Base-by-base conservation (phyloP, 2,888 invertebrate species). In the Coleophora deauratella region DNA sequence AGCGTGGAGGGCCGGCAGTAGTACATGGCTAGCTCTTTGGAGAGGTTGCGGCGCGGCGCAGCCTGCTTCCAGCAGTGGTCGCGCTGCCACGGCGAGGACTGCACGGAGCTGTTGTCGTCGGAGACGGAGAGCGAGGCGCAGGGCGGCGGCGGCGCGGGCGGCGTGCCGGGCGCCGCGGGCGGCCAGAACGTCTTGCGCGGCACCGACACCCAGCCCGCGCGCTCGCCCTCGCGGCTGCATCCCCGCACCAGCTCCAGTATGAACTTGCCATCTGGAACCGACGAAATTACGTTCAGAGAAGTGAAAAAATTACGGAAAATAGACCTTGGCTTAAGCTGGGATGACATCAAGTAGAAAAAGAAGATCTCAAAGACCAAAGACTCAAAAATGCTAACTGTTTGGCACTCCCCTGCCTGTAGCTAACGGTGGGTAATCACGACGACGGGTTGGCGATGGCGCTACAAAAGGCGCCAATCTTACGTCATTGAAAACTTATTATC, bases 21-120 rank as follows among this genome's bases (percentile, higher is more conserved):
- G 71, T 88, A 91, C 68, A 94, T 89, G 65, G 89, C 88, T 84
- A 93, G 86, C 81, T 92, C 91, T 67, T 89, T 90, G 67, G 92
- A 91, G 52, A 91, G 85, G 71, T 91, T 90, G 52, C 90, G 90
- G 59, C 91, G 90, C 44, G 95, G 95, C 53, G 89, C 87, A 51
- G 90, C 85, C 77, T 95, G 95, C 77, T 95, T 95, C 94, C 95
- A 95, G 70, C 93, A 92, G 81, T 94, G 94, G 78, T 95, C 95
- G 58, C 95, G 89, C 80, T 94, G 93, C 93, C 95, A 95, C 47
- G 95, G 95, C 63, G 95, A 95, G 55, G 95, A 95, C 75, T 95
- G 94, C 69, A 95, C 90, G 52, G 95, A 95, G 67, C 93, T 94
- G 84, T 94, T 95, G 80, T 95, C 95, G 87, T 95, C 95, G 63